Percentiles rank a stretch among this genome's conserved stretches.
Evolutionary conservation across 1,140 invertebrate species (phyloP).

Genomic region (Drosophila nannoptera): DNA sequence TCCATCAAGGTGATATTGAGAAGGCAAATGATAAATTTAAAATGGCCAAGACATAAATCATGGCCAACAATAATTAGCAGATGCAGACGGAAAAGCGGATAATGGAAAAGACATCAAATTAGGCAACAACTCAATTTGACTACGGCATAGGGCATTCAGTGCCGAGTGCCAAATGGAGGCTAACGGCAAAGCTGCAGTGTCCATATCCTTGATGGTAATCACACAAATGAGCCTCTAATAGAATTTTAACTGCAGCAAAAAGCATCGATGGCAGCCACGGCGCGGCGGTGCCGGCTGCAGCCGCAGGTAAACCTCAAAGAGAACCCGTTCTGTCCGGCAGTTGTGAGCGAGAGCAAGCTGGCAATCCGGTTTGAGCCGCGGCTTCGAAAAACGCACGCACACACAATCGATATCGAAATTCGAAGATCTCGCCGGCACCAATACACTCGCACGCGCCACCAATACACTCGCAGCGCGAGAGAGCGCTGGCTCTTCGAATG

Average conservation of each 20-base stretch:
- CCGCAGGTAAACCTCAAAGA: conserved; percentile 56
- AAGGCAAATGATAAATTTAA: conserved; percentile 48
- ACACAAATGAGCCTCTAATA: conserved; percentile 78
- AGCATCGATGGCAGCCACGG: conserved; percentile 50
- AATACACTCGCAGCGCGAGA: conserved; percentile 19
- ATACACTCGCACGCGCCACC: conserved; percentile 45
- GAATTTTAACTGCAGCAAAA: conserved; percentile 75
- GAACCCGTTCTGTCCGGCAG: conserved; percentile 45
- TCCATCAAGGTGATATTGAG: conserved; percentile 67
- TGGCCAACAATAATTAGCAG: conserved; percentile 59
- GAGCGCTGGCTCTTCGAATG: conserved; percentile 8
- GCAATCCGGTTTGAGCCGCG: conserved; percentile 53
- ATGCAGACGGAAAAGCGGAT: conserved; percentile 37
- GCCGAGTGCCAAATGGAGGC: conserved; percentile 30
- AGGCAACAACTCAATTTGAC: conserved; percentile 35
- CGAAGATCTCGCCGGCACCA: conserved; percentile 64
- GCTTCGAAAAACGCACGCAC: conserved; percentile 51
- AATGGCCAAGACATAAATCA: conserved; percentile 67
- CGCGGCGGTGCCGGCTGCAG: not conserved
- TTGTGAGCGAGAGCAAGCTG: conserved; percentile 17
- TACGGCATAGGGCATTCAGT: conserved; percentile 31
- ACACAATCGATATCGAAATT: conserved; percentile 60
- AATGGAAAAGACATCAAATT: not conserved
- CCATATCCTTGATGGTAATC: conserved; percentile 74
- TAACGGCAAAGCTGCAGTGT: conserved; percentile 18